Evolutionary conservation across 1,140 invertebrate species (phyloP).

Genomic region (Sycophila sp.): DNA sequence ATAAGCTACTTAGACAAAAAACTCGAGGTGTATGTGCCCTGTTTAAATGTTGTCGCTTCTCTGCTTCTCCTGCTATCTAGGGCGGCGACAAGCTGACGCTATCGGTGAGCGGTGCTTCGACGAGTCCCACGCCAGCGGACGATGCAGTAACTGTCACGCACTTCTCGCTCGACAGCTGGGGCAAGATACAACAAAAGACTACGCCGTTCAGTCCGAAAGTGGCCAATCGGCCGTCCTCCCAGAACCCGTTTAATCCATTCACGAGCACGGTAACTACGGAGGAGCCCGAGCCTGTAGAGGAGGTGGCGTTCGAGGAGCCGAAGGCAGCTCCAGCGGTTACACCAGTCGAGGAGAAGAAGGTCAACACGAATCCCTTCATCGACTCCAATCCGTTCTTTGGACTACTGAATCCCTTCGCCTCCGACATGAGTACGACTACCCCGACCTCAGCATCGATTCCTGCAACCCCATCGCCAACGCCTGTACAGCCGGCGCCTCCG

Average conservation of each 20-base stretch:
- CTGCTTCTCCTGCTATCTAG: constrained; percentile 59
- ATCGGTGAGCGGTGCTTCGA: constrained; percentile 65
- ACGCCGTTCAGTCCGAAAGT: constrained; percentile 60
- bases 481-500: neutral
- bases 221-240: constrained; percentile 58
- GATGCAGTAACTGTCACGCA: constrained; percentile 65
- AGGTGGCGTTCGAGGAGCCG: constrained; percentile 31
- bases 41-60: constrained; percentile 50
- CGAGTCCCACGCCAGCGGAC: constrained; percentile 52
- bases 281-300: constrained; percentile 25
- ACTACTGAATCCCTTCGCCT: constrained; percentile 60
- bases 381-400: constrained; percentile 68
- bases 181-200: constrained; percentile 63
- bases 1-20: neutral
- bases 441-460: too few relatives aligned
- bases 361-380: constrained; percentile 69
- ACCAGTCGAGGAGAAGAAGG: constrained; percentile 56
- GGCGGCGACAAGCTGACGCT: constrained; percentile 81
- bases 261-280: constrained; percentile 42
- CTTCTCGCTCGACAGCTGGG: constrained; percentile 64
- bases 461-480: neutral
- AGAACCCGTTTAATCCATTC: constrained; percentile 65
- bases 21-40: constrained; percentile 32
- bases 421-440: constrained; percentile 19
- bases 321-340: constrained; percentile 32